These are phyloP conservation scores for Etheostoma spectabile DNA, from an alignment of 2,113 vertebrate species.

Conservation along the genomic window DNA sequence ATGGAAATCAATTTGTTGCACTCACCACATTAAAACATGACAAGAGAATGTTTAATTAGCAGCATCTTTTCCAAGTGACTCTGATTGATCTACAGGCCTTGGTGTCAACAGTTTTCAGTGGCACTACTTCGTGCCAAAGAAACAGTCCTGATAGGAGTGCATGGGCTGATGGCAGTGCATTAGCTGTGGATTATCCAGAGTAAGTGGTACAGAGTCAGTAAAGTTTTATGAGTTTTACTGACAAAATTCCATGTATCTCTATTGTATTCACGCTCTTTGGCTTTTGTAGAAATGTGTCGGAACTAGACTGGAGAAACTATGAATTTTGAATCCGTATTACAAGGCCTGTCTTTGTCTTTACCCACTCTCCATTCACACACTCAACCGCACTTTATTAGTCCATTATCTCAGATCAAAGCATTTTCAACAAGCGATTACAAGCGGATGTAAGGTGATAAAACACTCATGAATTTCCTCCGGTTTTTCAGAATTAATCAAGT, in stretches of 20 bases:
- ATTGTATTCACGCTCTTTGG: too few relatives aligned
- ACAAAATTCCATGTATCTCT: background rate
- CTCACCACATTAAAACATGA: background rate
- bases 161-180: background rate
- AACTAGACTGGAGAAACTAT: background rate
- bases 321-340: background rate
- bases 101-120: background rate
- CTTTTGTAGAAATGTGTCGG: background rate
- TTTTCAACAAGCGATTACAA: constrained; percentile 47
- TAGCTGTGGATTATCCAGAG: background rate
- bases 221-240: background rate
- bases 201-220: background rate
- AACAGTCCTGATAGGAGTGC: background rate
- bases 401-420: constrained; percentile 56
- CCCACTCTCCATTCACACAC: constrained; percentile 8
- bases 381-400: constrained; percentile 29
- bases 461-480: constrained; percentile 53
- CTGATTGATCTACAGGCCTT: background rate
- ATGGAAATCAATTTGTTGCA: background rate
- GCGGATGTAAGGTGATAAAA: constrained; percentile 52
- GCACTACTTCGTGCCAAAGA: background rate
- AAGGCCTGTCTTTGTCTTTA: constrained; percentile 19
- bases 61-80: background rate
- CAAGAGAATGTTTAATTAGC: background rate
- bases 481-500: constrained; percentile 56